These are phyloP conservation scores for Pachydiplax longipennis DNA, from an alignment of 2,888 invertebrate species.

Conservation along the genomic window DNA sequence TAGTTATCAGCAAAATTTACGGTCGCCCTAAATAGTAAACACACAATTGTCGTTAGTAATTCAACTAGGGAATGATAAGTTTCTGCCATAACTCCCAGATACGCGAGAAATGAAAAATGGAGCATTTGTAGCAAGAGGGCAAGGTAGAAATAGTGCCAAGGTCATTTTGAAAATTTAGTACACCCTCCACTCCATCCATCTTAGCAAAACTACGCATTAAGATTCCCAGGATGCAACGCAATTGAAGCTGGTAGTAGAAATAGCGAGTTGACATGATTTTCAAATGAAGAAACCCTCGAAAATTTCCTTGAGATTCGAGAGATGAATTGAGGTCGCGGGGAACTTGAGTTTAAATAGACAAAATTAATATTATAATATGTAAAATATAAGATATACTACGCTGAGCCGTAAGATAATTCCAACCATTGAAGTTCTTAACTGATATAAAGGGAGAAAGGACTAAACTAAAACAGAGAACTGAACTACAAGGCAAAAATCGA, in stretches of 20 bases:
- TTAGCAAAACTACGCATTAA: background rate
- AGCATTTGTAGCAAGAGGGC: background rate
- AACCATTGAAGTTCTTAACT: too few relatives aligned
- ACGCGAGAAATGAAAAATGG: background rate
- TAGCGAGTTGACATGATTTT: background rate
- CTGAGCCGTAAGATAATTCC: too few relatives aligned
- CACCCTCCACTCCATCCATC: background rate
- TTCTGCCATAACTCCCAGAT: background rate
- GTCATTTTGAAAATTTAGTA: background rate
- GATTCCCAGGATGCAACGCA: background rate
- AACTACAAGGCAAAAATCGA: too few relatives aligned
- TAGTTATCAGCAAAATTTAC: background rate
- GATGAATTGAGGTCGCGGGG: too few relatives aligned
- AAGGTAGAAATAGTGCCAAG: background rate
- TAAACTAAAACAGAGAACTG: too few relatives aligned
- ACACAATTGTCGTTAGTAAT: background rate
- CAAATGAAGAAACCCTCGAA: background rate
- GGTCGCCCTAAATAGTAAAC: background rate
- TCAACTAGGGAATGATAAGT: background rate
- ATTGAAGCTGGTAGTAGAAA: background rate
- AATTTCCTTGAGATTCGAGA: background rate
- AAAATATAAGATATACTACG: too few relatives aligned
- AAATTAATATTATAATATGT: too few relatives aligned
- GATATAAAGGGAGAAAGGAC: too few relatives aligned
- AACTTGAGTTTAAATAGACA: too few relatives aligned